A percentile compares a stretch with the other conserved stretches of the same genome.
Conservation (phyloP, 2,113 vertebrate genomes). For the Phalacrocorax carbo region DNA sequence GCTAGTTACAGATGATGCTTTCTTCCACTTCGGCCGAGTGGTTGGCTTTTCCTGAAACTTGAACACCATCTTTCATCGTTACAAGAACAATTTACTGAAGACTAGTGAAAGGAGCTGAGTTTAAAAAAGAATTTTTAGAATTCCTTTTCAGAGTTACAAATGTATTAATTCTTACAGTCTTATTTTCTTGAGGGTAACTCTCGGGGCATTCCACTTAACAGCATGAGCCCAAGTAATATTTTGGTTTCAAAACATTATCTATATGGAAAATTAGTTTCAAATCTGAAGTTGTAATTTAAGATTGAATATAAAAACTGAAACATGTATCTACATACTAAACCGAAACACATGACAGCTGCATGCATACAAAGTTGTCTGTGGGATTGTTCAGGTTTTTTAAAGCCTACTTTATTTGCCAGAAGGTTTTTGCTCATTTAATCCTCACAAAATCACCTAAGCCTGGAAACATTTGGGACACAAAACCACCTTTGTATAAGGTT, state of each 20-base stretch:
- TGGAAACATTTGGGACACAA: neutral
- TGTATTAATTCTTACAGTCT: neutral
- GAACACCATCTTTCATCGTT: neutral
- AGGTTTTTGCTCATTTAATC: constrained; percentile 23
- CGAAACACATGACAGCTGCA: neutral
- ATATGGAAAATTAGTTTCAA: neutral
- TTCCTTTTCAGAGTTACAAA: neutral
- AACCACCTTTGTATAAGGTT: constrained; percentile 12
- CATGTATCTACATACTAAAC: neutral
- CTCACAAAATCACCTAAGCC: constrained; percentile 11
- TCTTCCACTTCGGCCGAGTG: neutral
- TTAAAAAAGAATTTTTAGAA: neutral
- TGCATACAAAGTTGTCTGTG: neutral
- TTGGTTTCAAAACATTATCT: neutral
- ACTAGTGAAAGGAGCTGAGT: neutral
- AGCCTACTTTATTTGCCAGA: neutral
- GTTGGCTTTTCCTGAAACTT: neutral
- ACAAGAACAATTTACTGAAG: neutral
- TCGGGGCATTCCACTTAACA: neutral
- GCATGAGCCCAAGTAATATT: neutral
- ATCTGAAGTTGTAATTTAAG: neutral
- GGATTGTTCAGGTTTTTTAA: neutral
- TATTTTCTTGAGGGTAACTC: neutral
- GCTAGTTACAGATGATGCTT: neutral
- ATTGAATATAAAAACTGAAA: neutral